Evolutionary conservation across 2,888 invertebrate genomes (phyloP).

Genomic region (Sinodicranocentrus sp.): DNA sequence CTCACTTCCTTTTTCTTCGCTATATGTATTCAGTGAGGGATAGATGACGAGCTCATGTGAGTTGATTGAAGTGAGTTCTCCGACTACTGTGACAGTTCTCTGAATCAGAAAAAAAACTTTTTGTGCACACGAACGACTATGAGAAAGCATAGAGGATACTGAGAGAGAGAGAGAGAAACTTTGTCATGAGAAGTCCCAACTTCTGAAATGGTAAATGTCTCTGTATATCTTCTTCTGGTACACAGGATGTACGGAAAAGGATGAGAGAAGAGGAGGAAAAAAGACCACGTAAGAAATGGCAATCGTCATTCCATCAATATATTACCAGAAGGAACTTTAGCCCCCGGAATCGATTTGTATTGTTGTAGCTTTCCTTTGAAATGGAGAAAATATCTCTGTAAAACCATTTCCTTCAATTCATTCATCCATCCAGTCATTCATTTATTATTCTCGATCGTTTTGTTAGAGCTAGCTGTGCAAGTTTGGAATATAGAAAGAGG

Average conservation of each 20-base stretch:
- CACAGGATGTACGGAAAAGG: no score
- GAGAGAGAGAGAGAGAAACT: no score
- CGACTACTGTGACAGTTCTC: background rate
- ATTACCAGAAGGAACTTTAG: constrained; percentile 53
- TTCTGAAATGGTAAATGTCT: no score
- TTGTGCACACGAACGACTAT: no score
- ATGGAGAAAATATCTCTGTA: constrained; percentile 53
- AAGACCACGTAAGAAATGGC: constrained; percentile 37
- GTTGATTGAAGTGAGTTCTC: background rate
- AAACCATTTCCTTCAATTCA: constrained; percentile 59
- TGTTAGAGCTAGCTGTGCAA: constrained; percentile 28
- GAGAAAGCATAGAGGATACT: no score
- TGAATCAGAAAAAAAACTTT: no score
- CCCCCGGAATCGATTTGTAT: constrained; percentile 62
- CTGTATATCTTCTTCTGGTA: no score
- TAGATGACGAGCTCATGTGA: constrained; percentile 24
- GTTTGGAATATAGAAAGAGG: background rate
- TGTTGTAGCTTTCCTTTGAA: constrained; percentile 53
- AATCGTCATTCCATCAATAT: constrained; percentile 64
- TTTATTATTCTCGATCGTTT: constrained; percentile 46
- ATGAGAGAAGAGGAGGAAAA: no score
- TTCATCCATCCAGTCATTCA: constrained; percentile 54
- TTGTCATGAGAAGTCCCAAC: no score
- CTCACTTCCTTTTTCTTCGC: constrained; percentile 5
- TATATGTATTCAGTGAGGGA: background rate